Base-by-base conservation (phyloP, 2,113 vertebrate species). In the Indicator maculatus region DNA sequence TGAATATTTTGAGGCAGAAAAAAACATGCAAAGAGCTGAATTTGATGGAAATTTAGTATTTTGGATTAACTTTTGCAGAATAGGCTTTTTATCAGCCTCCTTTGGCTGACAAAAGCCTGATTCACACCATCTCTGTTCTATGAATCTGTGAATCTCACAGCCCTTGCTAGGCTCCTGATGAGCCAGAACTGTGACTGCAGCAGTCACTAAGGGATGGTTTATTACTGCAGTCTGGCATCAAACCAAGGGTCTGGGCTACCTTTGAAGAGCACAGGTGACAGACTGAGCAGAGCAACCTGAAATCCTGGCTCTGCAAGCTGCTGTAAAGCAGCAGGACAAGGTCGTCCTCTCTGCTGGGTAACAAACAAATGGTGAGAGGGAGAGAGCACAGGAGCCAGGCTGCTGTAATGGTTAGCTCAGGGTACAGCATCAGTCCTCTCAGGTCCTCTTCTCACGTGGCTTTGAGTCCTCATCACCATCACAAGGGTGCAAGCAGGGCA, bases 281-380 rank as follows among this genome's bases (percentile, higher is more conserved):
- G 33, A 14, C 61, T 26, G 24, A 66, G 44, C 52, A 28, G 36
- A 59, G 31, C 23, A 45, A 6, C 14, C 23, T 20, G 12, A 14
- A 18, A 18, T 0, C n/a, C 41, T 11, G 24, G 39, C 60, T 63
- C 39, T 4, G 36, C 13, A 18, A 30, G n/a, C 5, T 65, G 56
- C 50, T 50, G 31, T 2, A 18, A 19, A 36, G n/a, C 36, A 79
- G 36, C 60, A 28, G 73, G 61, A 41, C 1, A 1, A 55, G 50
- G 4, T 0, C 39, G 33, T 10, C 33, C 71, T 63, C 41, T 28
- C 44, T 16, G 24, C 3, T 1, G 15, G 21, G 8, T 2, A n/a
- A 26, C n/a, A 13, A 50, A 31, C 18, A 5, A 50, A 12, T 0
- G 11, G n/a, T 0, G 21, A 86, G 64, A 27, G 16, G 50, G 33